Evolutionary conservation across 2,888 invertebrate species (phyloP), one percentile per base, ranked within the genome.

Genomic region (Hirtodrosophila duncani): DNA sequence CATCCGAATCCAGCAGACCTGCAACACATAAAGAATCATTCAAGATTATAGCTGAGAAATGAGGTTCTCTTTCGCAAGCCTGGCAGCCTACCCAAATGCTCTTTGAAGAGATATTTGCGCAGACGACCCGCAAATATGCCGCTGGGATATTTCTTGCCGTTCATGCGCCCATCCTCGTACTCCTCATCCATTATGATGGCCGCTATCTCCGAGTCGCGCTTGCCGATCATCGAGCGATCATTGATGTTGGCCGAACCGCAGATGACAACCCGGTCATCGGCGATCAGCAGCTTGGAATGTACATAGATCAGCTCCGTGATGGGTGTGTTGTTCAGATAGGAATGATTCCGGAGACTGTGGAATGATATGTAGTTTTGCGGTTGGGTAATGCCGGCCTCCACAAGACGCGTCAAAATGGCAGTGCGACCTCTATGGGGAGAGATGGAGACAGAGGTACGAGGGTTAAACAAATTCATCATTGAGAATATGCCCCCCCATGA

Each of bases 241-340:
- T 99, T 99, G 70, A 99, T 97, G 83, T 99, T 99, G 0, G 99
- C 98, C 3, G 98, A 98, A 10, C 99, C 99, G 78, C 98, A 98
- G 60, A 99, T 97, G 0, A 96, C 92, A 2, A 91, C 89, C 66
- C 91, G 91, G 85, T 99, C 99, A 84, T 99, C 99, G 0, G 94
- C 94, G 56, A 99, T 96, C 87, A 99, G 90, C 49, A 99, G 88
- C 88, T 99, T 99, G 49, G 98, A 97, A 88, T 99, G 99, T 8
- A 99, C 97, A 87, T 99, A 99, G 46, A 99, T 92, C 5, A 99
- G 88, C 86, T 99, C 99, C 0, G 97, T 96, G 33, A 98, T 92
- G 27, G 95, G 91, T 71, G 92, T 92, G 13, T 92, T 93, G 67
- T 93, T 92, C 3, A 97, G 88, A 46, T 90, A 88, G 0, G 93